These are phyloP conservation scores for Drosophila nikananu DNA, from an alignment of 1,140 invertebrate genomes.

Conservation along the genomic window DNA sequence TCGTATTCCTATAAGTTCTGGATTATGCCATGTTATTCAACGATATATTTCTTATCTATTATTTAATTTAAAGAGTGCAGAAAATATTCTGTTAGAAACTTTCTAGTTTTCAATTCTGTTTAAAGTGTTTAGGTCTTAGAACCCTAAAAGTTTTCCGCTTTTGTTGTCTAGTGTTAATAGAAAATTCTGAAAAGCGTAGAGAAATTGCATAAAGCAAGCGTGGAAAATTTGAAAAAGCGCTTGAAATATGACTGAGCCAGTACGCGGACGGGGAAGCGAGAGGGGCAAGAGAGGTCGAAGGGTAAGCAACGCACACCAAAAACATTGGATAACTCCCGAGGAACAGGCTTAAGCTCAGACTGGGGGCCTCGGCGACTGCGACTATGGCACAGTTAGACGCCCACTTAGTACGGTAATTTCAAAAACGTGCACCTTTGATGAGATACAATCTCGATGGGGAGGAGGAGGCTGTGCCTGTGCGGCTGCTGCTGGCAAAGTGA, in stretches of 20 bases:
- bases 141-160: background rate
- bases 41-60: too few relatives aligned
- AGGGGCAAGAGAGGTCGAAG: conserved; percentile 43
- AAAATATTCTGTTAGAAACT: too few relatives aligned
- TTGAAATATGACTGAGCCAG: conserved; percentile 48
- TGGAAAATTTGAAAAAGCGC: conserved; percentile 78
- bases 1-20: too few relatives aligned
- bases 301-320: conserved; percentile 49
- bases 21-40: too few relatives aligned
- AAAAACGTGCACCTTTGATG: conserved; percentile 83
- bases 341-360: conserved; percentile 17
- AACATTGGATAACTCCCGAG: conserved; percentile 18
- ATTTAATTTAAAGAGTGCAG: too few relatives aligned
- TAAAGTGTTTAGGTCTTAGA: background rate
- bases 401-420: conserved; percentile 85
- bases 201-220: conserved; percentile 80
- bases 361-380: conserved; percentile 4
- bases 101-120: background rate
- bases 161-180: conserved; percentile 52
- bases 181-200: conserved; percentile 61
- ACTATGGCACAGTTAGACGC: conserved; percentile 78
- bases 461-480: conserved; percentile 10
- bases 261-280: background rate
- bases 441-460: conserved; percentile 71
- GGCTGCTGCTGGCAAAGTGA: conserved; percentile 23